Evolutionary conservation across 2,797 vertebrate genomes (phyloP), one percentile per base, ranked within the genome.

Genomic region (Allochrocebus solatus): DNA sequence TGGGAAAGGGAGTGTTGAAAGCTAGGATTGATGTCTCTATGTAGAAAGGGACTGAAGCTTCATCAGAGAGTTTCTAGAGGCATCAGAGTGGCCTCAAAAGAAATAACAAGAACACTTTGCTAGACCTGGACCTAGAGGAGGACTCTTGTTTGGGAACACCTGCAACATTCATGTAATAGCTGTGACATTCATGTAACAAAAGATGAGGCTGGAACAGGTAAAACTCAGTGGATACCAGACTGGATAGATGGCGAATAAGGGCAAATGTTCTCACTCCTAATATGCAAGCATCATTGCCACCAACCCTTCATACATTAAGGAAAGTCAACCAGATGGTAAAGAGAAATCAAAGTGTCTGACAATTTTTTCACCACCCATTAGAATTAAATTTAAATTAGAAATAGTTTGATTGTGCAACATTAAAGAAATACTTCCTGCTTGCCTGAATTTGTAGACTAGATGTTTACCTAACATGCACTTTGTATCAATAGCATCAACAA

Each of bases 311-410:
- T 9, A 55, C 1, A 8, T 46, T 30, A 61, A 8, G 2, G 4
- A 70, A 89, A 81, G 85, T 1, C 30, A 82, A 48, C 11, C 19
- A 80, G 30, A 91, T 10, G 3, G 7, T 43, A 67, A 53, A 17
- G 22, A 76, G 8, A 46, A 33, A 59, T 82, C 67, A 16, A 9
- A 3, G 2, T 43, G 30, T 8, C 13, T 61, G 50, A 13, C 17
- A 67, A 55, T 55, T 92, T 50, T 70, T 39, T 41, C 24, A 50
- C 41, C 43, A 92, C 55, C 33, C 16, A 74, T 85, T 26, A 87
- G 70, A 86, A 93, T 3, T 86, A 22, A 80, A 12, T 95, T 79
- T 89, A 89, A 74, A 70, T 89, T 75, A 41, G 14, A 89, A 95
- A 86, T 11, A 2, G 6, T 43, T 75, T 85, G 57, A 0, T 70